phyloP scores from a whole-genome alignment of 2,888 invertebrate genomes.

The Cosmopolites sordidus region DNA sequence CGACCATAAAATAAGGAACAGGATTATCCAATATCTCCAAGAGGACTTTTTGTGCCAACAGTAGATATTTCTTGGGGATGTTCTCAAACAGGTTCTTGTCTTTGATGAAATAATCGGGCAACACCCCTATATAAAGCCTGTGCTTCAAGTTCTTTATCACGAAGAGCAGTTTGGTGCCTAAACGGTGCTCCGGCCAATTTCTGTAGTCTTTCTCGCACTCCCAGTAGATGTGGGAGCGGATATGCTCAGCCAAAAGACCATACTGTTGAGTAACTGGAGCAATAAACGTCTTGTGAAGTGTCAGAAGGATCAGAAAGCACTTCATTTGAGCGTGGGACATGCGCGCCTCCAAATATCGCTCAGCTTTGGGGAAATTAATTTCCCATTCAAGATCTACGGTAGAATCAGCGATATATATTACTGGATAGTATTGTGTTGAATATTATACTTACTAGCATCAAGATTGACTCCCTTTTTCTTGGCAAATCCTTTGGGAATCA shows the following conservation, averaged over 20 bases:
- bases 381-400: slow-evolving; percentile 67
- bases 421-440: neutral
- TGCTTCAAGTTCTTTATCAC: slow-evolving; percentile 62
- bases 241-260: slow-evolving; percentile 66
- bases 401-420: no score
- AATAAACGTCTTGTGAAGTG: slow-evolving; percentile 67
- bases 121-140: slow-evolving; percentile 56
- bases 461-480: slow-evolving; percentile 52
- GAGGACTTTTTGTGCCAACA: slow-evolving; percentile 62
- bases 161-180: slow-evolving; percentile 63
- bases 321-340: slow-evolving; percentile 68
- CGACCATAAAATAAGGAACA: slow-evolving; percentile 64
- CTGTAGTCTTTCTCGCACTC: slow-evolving; percentile 69
- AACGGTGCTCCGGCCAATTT: slow-evolving; percentile 69
- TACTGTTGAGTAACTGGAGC: slow-evolving; percentile 61
- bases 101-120: slow-evolving; percentile 66
- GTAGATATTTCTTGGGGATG: slow-evolving; percentile 61
- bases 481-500: slow-evolving; percentile 67
- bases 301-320: slow-evolving; percentile 64
- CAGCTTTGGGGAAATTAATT: slow-evolving; percentile 72
- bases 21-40: slow-evolving; percentile 68
- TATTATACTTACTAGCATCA: slow-evolving; percentile 28
- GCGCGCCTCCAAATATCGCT: slow-evolving; percentile 68
- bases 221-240: slow-evolving; percentile 73
- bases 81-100: slow-evolving; percentile 70